Evolutionary conservation across 1,140 invertebrate genomes (phyloP), one percentile per base, ranked within the genome.

Genomic region (Acyrthosiphon pisum): DNA sequence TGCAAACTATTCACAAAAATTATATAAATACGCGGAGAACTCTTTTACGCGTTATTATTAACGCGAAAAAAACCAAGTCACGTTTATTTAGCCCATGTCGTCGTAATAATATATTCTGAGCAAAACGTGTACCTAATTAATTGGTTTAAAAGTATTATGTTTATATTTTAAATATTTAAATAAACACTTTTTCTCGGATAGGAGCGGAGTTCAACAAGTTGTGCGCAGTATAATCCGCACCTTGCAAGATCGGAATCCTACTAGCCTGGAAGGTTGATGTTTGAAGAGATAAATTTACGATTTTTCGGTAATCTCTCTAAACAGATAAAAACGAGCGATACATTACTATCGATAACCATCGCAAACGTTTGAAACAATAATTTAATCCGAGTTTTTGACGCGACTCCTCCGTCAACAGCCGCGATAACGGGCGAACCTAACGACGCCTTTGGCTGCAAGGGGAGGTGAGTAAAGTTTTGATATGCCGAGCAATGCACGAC

Each of bases 381-480:
- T 76, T 76, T 76, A 14, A n/a, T 0, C 30, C 30, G 60, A 76
- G 60, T 76, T 76, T 76, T 68, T 35, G 18, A 76, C 60, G 60
- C 60, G 11, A 76, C 23, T 84, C 41, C 41, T 41, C 83, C 23
- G 22, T 84, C 2, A 0, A 87, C 46, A 30, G 48, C n/a, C n/a
- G n/a, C 86, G 44, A 35, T 46, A 88, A 48, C 18, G 86, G 7
- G 22, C 60, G n/a, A 22, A 37, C 7, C n/a, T 83, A 37, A 26
- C 83, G 23, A 30, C 30, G 44, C 26, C 22, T 41, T 14, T 23
- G 84, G 0, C 26, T 11, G 11, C 84, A 8, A 48, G 86, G 86
- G 50, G 48, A 50, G 48, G 88, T 90, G 88, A 90, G 53, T 56
- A 90, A 90, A 90, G 88, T 90, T 90, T 90, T 90, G 50, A 90